Conservation (phyloP, 2,888 invertebrate genomes). For the Nipponacmea schrenckii region DNA sequence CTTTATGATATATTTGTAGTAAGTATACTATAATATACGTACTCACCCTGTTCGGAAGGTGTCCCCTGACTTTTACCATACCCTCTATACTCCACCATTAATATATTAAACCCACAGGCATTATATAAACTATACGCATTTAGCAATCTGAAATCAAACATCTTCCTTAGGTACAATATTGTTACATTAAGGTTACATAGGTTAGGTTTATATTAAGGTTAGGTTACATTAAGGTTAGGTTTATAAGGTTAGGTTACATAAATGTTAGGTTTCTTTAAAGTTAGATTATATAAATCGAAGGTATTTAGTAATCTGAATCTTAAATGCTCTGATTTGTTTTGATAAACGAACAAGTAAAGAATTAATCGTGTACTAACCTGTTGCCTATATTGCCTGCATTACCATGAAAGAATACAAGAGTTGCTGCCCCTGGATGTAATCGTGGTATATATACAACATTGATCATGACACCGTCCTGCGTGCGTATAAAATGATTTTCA, state of each 20-base stretch:
- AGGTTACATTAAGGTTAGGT: too few relatives aligned
- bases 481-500: constrained; percentile 81
- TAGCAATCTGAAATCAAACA: constrained; percentile 76
- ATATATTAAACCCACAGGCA: constrained; percentile 83
- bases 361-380: constrained; percentile 60
- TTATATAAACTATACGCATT: constrained; percentile 89
- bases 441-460: constrained; percentile 69
- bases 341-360: background rate
- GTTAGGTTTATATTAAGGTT: too few relatives aligned
- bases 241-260: too few relatives aligned
- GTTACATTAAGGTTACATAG: too few relatives aligned
- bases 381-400: constrained; percentile 98
- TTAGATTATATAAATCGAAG: constrained; percentile 84
- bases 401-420: constrained; percentile 91
- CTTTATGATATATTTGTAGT: background rate
- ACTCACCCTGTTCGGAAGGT: constrained; percentile 81
- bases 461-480: constrained; percentile 64
- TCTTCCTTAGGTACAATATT: too few relatives aligned
- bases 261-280: too few relatives aligned
- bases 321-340: too few relatives aligned
- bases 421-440: constrained; percentile 73
- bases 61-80: constrained; percentile 90
- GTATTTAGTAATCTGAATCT: constrained; percentile 84
- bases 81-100: constrained; percentile 94
- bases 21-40: background rate